Percentiles rank a stretch among this genome's conserved stretches.
phyloP scores from a whole-genome alignment of 2,797 vertebrate species.

The Spondyliosoma cantharus region DNA sequence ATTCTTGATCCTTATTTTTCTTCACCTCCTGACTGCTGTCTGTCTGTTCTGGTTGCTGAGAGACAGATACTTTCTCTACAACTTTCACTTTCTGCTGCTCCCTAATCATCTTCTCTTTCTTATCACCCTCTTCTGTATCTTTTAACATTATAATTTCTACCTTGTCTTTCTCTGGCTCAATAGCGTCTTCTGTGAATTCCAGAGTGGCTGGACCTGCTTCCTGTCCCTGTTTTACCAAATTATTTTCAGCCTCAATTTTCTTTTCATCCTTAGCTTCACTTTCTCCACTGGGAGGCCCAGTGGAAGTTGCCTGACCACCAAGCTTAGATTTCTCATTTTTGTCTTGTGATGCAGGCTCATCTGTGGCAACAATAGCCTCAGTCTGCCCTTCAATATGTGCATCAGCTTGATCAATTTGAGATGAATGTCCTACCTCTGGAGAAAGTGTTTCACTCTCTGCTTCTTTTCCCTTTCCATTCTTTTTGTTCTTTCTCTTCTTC shows the following conservation, averaged over 20 bases:
- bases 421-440: constrained; percentile 13
- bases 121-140: constrained; percentile 43
- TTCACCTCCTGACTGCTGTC: constrained; percentile 38
- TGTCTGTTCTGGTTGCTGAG: constrained; percentile 40
- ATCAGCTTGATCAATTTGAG: constrained; percentile 18
- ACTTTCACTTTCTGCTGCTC: constrained; percentile 43
- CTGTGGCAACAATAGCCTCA: constrained; percentile 2
- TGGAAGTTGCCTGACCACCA: background rate
- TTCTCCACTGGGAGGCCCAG: background rate
- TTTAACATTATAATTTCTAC: constrained; percentile 1
- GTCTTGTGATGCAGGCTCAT: constrained; percentile 25
- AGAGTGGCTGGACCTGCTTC: constrained; percentile 13
- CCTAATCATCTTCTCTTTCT: constrained; percentile 57
- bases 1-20: constrained; percentile 37
- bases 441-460: constrained; percentile 42
- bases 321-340: constrained; percentile 18
- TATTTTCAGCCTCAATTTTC: constrained; percentile 16
- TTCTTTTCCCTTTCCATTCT: constrained; percentile 69
- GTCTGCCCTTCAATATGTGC: constrained; percentile 5
- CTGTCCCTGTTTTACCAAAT: constrained; percentile 15
- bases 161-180: constrained; percentile 29
- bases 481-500: constrained; percentile 76
- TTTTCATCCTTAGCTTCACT: constrained; percentile 9
- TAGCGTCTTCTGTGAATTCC: background rate
- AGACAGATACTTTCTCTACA: constrained; percentile 31